Conservation (phyloP, 2,113 vertebrate species). For the Callipepla californica region DNA sequence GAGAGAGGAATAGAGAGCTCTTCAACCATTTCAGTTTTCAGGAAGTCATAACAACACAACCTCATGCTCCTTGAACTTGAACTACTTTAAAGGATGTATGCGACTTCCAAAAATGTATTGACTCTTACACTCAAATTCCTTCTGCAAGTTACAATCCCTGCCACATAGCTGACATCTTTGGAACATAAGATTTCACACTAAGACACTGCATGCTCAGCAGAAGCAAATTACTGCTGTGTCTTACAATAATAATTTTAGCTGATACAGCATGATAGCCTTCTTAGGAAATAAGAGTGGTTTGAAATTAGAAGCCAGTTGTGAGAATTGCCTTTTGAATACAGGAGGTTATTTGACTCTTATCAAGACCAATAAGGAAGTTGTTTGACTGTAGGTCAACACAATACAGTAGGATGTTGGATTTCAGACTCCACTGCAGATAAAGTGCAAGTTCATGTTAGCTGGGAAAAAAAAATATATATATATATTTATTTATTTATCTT, state of each 20-base stretch:
- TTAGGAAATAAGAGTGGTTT: constrained; percentile 7
- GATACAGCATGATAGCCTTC: neutral
- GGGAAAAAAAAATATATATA: neutral
- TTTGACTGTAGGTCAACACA: constrained; percentile 7
- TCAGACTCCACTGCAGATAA: neutral
- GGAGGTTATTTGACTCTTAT: constrained; percentile 21
- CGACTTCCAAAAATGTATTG: constrained; percentile 21
- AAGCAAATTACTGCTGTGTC: neutral
- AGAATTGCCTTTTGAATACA: constrained; percentile 20
- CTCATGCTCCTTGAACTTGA: neutral
- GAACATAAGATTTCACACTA: neutral
- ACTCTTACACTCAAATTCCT: neutral
- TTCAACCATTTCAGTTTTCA: neutral
- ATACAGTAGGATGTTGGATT: neutral
- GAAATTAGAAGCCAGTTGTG: constrained; percentile 15
- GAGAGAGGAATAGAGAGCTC: neutral
- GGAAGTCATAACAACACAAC: neutral
- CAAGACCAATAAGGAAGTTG: constrained; percentile 24
- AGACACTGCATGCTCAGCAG: neutral
- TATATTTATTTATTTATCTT: too few species aligned
- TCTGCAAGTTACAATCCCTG: neutral
- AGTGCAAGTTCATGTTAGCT: neutral
- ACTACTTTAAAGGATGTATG: neutral
- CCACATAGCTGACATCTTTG: constrained; percentile 6
- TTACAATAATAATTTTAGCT: constrained; percentile 11